A percentile compares a stretch with the other conserved stretches of the same genome.
Conservation (phyloP, 2,797 vertebrate genomes). For the Anolis apletophallus region DNA sequence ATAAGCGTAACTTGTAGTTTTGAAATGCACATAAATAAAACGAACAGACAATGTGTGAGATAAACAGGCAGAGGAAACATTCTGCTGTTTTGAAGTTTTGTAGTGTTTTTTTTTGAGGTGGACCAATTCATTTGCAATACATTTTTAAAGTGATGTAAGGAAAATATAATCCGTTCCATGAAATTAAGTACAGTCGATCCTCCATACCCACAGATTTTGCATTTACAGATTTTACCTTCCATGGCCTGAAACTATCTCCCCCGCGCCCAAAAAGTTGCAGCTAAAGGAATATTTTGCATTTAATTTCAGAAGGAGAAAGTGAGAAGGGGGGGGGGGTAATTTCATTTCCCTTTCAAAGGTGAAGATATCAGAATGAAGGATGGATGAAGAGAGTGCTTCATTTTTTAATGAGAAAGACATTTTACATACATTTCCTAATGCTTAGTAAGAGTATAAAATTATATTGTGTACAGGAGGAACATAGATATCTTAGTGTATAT, state of each 20-base stretch:
- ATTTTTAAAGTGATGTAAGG: conserved; percentile 16
- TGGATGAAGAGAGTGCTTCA: conserved; percentile 26
- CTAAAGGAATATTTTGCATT: conserved; percentile 32
- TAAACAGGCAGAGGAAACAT: conserved; percentile 66
- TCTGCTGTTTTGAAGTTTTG: conserved; percentile 63
- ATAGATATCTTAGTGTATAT: not conserved
- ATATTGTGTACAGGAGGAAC: not conserved
- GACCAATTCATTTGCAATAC: conserved; percentile 30
- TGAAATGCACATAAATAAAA: conserved; percentile 53
- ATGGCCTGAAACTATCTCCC: no score
- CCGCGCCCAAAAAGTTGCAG: no score
- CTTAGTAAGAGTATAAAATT: conserved; percentile 16
- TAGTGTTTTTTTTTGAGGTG: conserved; percentile 46
- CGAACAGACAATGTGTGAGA: conserved; percentile 62
- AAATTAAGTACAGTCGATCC: not conserved
- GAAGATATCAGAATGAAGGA: conserved; percentile 8
- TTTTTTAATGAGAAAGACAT: conserved; percentile 18
- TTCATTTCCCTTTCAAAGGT: conserved; percentile 46
- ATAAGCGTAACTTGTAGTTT: conserved; percentile 34
- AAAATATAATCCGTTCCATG: conserved; percentile 42
- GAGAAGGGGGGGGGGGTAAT: conserved; percentile 19
- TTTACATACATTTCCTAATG: conserved; percentile 17
- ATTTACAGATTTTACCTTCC: no score
- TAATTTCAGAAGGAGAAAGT: not conserved
- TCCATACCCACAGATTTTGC: no score